Percentiles rank a stretch among this genome's conserved stretches.
Evolutionary conservation across 2,888 invertebrate species (phyloP).

Genomic region (Thereva nobilitata): DNA sequence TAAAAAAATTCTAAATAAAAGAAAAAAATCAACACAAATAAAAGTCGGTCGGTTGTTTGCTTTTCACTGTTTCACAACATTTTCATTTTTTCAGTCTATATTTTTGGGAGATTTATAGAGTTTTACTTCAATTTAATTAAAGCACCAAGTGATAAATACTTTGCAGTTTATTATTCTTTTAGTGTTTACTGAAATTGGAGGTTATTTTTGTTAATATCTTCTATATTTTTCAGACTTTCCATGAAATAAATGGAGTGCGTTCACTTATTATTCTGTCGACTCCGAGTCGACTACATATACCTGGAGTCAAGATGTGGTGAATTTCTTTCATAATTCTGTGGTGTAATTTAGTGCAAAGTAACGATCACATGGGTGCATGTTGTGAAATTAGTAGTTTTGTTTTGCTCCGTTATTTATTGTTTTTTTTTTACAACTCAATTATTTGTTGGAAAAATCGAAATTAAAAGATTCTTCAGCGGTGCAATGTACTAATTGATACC

Average conservation of each 20-base stretch:
- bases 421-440: too few relatives aligned
- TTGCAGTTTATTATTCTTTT: not conserved
- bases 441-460: too few relatives aligned
- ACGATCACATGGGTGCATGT: too few relatives aligned
- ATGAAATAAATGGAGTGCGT: slow-evolving; percentile 4
- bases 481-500: too few relatives aligned
- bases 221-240: slow-evolving; percentile 7
- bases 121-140: slow-evolving; percentile 1
- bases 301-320: too few relatives aligned
- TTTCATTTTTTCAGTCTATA: slow-evolving; percentile 8
- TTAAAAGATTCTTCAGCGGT: too few relatives aligned
- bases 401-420: too few relatives aligned
- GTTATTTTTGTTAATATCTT: not conserved
- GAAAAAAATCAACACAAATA: slow-evolving; percentile 23
- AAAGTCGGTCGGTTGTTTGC: slow-evolving; percentile 26
- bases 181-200: not conserved
- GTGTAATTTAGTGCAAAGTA: too few relatives aligned
- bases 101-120: slow-evolving; percentile 5
- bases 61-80: slow-evolving; percentile 33
- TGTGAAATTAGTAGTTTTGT: too few relatives aligned
- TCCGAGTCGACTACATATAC: too few relatives aligned
- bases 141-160: not conserved
- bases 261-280: too few relatives aligned
- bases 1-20: slow-evolving; percentile 22
- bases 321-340: too few relatives aligned